phyloP scores from a whole-genome alignment of 2,888 invertebrate species.

The Leptura quadrifasciata region DNA sequence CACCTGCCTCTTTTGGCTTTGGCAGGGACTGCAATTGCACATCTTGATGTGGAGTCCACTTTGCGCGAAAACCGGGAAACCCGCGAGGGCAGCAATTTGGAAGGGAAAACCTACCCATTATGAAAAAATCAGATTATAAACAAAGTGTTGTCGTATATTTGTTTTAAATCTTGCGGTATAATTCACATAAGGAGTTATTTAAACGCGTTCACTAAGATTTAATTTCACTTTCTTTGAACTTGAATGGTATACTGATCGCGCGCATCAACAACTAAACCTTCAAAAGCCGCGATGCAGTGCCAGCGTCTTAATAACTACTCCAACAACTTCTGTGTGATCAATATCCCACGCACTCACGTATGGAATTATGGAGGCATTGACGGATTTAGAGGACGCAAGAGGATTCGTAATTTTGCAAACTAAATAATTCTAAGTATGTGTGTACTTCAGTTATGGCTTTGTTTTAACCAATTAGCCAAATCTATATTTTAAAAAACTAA shows the following conservation, averaged over 20 bases:
- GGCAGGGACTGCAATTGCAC: slow-evolving; percentile 66
- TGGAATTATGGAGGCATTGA: neutral
- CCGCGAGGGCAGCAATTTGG: slow-evolving; percentile 63
- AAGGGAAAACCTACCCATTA: slow-evolving; percentile 63
- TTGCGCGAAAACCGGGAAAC: slow-evolving; percentile 70
- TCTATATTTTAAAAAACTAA: no score
- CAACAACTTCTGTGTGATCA: slow-evolving; percentile 18
- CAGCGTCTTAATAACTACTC: slow-evolving; percentile 39
- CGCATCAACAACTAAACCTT: slow-evolving; percentile 36
- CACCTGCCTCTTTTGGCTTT: slow-evolving; percentile 84
- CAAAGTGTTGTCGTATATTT: neutral
- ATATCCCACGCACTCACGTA: slow-evolving; percentile 31
- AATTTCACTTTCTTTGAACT: slow-evolving; percentile 45
- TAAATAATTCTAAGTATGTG: neutral
- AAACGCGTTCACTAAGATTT: slow-evolving; percentile 8
- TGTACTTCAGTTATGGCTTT: no score
- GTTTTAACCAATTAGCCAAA: no score
- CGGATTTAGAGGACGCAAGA: neutral
- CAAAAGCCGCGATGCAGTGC: slow-evolving; percentile 31
- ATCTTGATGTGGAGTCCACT: slow-evolving; percentile 69
- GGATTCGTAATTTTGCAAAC: neutral
- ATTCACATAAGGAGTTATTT: neutral
- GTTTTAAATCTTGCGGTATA: neutral
- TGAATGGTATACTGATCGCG: slow-evolving; percentile 18
- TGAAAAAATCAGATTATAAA: neutral